phyloP scores from a whole-genome alignment of 53 echinoderm and acorn worm species.

The Echinometra lucunter region DNA sequence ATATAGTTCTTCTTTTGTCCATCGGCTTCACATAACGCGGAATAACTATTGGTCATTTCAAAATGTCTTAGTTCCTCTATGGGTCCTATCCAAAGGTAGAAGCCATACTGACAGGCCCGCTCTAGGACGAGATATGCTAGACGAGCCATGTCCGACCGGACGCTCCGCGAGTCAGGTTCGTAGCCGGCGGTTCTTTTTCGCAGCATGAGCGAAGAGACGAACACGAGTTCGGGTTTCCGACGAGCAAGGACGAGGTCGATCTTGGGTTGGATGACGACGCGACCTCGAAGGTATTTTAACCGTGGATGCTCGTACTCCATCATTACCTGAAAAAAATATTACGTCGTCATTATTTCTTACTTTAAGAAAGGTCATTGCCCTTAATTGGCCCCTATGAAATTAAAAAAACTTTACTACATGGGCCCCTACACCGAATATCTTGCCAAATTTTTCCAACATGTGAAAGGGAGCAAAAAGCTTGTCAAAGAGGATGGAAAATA shows the following conservation, averaged over 20 bases:
- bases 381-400: too few species aligned
- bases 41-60: constrained; percentile 83
- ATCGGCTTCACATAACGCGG: constrained; percentile 77
- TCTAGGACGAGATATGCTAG: constrained; percentile 90
- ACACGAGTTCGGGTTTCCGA: constrained; percentile 79
- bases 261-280: constrained; percentile 83
- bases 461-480: too few species aligned
- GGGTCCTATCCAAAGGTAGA: constrained; percentile 93
- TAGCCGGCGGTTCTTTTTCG: constrained; percentile 85
- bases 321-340: constrained; percentile 68
- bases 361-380: too few species aligned
- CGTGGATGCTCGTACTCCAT: constrained; percentile 89
- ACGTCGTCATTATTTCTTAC: too few species aligned
- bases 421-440: too few species aligned
- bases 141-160: constrained; percentile 92
- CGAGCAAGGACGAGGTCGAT: constrained; percentile 88
- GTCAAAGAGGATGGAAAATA: not conserved
- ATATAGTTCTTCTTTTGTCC: constrained; percentile 84
- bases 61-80: constrained; percentile 89
- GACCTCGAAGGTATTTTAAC: constrained; percentile 84
- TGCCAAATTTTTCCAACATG: too few species aligned
- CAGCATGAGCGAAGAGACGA: constrained; percentile 82
- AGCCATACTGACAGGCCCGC: constrained; percentile 85
- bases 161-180: constrained; percentile 83
- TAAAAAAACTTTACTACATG: too few species aligned